Evolutionary conservation across 2,797 vertebrate genomes (phyloP), one percentile per base, ranked within the genome.

Genomic region (Protosalanx chinensis): DNA sequence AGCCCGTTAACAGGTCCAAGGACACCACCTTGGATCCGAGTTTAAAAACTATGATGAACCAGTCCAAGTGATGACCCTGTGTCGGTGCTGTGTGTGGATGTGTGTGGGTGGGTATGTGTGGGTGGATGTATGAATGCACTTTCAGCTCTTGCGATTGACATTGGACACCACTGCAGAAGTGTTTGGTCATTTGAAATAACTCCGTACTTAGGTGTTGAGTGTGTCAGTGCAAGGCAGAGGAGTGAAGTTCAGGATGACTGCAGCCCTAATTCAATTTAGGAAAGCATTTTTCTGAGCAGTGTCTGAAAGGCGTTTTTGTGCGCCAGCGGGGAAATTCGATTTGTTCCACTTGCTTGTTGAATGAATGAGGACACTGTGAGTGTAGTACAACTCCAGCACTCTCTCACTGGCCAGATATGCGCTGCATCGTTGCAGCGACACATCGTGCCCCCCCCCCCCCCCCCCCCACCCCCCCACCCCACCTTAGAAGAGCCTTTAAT

Each of bases 1-100:
- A 78, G 7, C 81, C 99, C 97, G 99, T 99, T 80, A 97, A 98
- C 88, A 99, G 99, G 80, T 99, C 98, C 81, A 91, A 96, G 76
- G 98, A 97, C 82, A 99, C 98, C 2, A 95, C 96, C 0, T 99
- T 97, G 98, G 92, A 95, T 4, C 93, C 64, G 90, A 93, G n/a
- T 94, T 88, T 64, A 91, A 82, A 87, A 96, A 94, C 65, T 99
- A 98, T 0, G 98, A 97, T 62, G 92, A 99, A 77, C 97, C 99
- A 90, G 98, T 99, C 89, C 92, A 97, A 13, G 97, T 98, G 87
- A 78, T 80, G 5, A 1, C 46, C 0, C 15, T 59, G n/a, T 32
- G 3, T 67, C 18, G 10, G n/a, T 1, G 32, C 3, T 58, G 6
- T 3, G 13, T 73, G 37, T 6, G 27, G 10, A 7, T 65, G 16